A percentile compares a stretch with the other conserved stretches of the same genome.
Conservation (phyloP, 2,888 invertebrate species). For the Hydroisotoma schaefferi region DNA sequence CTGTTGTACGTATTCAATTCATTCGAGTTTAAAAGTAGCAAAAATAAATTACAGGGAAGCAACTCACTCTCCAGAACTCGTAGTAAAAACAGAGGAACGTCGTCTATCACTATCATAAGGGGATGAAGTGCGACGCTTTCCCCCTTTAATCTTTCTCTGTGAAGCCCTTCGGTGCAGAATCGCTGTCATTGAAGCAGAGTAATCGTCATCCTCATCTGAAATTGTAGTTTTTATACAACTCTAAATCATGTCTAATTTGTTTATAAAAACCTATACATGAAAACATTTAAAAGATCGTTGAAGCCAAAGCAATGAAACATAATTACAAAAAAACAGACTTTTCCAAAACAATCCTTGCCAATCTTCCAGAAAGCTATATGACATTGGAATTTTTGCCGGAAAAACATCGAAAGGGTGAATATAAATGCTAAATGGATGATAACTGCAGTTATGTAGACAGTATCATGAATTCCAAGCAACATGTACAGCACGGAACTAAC, state of each 20-base stretch:
- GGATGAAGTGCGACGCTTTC: conserved; percentile 63
- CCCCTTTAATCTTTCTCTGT: conserved; percentile 66
- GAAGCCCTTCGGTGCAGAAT: conserved; percentile 72
- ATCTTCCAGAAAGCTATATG: too few species aligned
- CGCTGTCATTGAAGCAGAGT: conserved; percentile 78
- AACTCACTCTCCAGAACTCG: conserved; percentile 79
- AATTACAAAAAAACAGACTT: neutral
- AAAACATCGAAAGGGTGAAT: too few species aligned
- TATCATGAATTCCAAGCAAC: too few species aligned
- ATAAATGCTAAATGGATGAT: too few species aligned
- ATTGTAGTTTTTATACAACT: neutral
- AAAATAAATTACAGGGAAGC: too few species aligned
- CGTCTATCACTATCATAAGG: conserved; percentile 52
- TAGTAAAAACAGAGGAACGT: conserved; percentile 74
- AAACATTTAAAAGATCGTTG: neutral
- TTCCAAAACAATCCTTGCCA: too few species aligned
- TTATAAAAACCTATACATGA: neutral
- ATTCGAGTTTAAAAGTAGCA: too few species aligned
- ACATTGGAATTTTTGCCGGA: too few species aligned
- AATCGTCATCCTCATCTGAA: conserved; percentile 66
- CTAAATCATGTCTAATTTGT: neutral
- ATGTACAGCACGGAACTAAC: too few species aligned
- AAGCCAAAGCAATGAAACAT: neutral
- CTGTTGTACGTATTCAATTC: too few species aligned
- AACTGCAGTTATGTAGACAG: neutral